A percentile compares a stretch with the other conserved stretches of the same genome.
Conservation (phyloP, 2,113 vertebrate genomes). For the Pyrgilauda ruficollis region DNA sequence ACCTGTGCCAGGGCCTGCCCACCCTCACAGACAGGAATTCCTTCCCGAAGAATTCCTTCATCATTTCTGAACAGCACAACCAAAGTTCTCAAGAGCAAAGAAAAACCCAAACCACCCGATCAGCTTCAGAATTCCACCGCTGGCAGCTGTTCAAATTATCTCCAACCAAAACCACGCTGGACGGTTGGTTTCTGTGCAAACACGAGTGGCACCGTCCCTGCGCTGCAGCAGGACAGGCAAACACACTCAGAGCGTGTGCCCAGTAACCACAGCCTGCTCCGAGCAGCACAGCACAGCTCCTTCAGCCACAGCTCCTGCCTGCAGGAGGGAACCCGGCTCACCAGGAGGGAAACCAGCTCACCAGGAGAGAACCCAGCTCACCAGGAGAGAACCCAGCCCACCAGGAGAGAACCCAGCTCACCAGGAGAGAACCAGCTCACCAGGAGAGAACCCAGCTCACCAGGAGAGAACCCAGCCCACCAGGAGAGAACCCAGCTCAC, state of each 20-base stretch:
- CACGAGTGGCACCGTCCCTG: fast-evolving
- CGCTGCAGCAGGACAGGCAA: fast-evolving
- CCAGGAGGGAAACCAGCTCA: no score
- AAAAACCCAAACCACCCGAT: background rate
- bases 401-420: no score
- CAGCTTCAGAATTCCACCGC: background rate
- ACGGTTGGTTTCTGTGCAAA: background rate
- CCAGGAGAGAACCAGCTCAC: no score
- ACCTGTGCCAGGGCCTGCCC: background rate
- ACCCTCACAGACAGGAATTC: fast-evolving
- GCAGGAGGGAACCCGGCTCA: no score
- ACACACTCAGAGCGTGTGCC: fast-evolving
- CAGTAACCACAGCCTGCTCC: background rate
- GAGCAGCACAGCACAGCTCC: fast-evolving
- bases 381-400: no score
- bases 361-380: no score
- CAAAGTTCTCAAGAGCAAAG: background rate
- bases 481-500: no score
- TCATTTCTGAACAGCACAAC: background rate
- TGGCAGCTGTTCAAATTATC: background rate
- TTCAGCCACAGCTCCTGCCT: background rate
- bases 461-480: no score
- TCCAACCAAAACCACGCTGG: fast-evolving
- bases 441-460: no score
- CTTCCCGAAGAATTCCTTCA: background rate